Conservation (phyloP, 2,113 vertebrate genomes). For the Misgurnus mizolepis region DNA sequence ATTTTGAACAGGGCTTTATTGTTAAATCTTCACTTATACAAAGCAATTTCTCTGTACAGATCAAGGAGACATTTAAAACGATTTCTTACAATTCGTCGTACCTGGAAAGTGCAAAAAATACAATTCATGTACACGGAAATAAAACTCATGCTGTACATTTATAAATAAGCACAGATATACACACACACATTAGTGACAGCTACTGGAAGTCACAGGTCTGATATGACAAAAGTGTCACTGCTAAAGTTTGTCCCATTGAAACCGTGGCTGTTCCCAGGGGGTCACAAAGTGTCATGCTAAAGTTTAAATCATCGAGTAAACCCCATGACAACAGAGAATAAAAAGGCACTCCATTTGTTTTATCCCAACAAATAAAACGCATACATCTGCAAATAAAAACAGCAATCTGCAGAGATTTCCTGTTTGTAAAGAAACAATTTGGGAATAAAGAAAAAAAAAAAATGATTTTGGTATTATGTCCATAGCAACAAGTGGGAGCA, state of each 20-base stretch:
- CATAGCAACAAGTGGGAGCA: neutral
- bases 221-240: constrained; percentile 25
- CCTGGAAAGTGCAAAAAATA: constrained; percentile 92
- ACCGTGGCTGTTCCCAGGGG: constrained; percentile 54
- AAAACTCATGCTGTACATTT: constrained; percentile 93
- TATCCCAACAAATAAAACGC: constrained; percentile 4
- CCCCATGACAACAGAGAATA: constrained; percentile 37
- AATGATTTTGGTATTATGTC: neutral
- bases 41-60: constrained; percentile 84
- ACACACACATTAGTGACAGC: constrained; percentile 65
- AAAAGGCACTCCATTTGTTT: constrained; percentile 74
- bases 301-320: constrained; percentile 42
- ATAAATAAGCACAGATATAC: constrained; percentile 83
- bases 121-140: constrained; percentile 77
- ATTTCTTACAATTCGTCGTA: constrained; percentile 85
- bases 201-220: constrained; percentile 67
- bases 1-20: constrained; percentile 78
- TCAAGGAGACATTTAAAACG: constrained; percentile 85
- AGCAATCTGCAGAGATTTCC: constrained; percentile 30
- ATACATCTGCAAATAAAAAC: constrained; percentile 36
- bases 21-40: constrained; percentile 83
- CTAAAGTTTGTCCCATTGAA: constrained; percentile 61
- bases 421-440: neutral
- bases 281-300: constrained; percentile 40
- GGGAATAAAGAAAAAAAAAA: neutral